Base-by-base conservation (phyloP, 1,140 invertebrate genomes). In the Octopus bimaculoides region DNA sequence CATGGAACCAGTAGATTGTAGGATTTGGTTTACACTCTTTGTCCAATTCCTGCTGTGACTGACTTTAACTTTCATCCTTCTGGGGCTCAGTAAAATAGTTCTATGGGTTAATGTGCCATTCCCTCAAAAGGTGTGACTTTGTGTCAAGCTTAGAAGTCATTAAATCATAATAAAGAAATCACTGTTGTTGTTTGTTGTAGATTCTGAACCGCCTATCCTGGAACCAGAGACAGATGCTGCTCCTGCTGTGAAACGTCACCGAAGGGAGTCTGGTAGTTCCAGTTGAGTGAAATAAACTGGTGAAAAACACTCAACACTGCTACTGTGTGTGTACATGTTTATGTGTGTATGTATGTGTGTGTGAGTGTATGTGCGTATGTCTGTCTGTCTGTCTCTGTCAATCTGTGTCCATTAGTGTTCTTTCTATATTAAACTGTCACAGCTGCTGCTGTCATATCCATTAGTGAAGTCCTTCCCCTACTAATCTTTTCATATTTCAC, bases 191-290 rank as follows among this genome's bases (percentile, higher is more conserved):
- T 81, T 10, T 78, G 20, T 78, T 78, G 3, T 80, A 84, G 84
- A 84, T 80, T 83, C 82, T 5, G 82, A 81, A 20, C 84, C 84
- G 4, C 84, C 82, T 5, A 82, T 83, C 9, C 74, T 83, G 61
- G 84, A 83, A 75, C 75, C 81, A 20, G 82, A 83, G 56, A 81
- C 75, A 55, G 84, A 84, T 74, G 79, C 77, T 54, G 80, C 82
- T 8, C 75, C 77, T 8, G 41, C 74, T 9, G 41, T 14, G 41
- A 75, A 75, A 17, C 74, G 74, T 75, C 74, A 75, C 52, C 74
- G 74, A 12, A 75, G 74, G 52, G 74, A 75, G 52, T 75, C 74
- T 7, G 74, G 74, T 52, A 41, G 52, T 10, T 75, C 74, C 74
- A 75, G 74, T 75, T 75, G 74, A 75, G 8, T 41, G 26, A 41